phyloP scores from a whole-genome alignment of 1,140 invertebrate species.

The Bombus consobrinus region DNA sequence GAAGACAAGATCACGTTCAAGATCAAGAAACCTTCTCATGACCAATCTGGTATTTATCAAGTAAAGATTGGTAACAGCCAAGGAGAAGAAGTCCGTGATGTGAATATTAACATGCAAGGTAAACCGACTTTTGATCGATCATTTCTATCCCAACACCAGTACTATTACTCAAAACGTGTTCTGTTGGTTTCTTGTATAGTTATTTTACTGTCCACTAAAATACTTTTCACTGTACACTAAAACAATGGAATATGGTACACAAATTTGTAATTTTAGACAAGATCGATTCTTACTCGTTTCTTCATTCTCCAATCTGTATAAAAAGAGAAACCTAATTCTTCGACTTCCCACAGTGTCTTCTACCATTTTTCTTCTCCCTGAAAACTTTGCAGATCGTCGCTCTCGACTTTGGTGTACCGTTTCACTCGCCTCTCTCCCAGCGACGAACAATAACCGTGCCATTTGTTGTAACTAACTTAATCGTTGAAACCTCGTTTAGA shows the following conservation, averaged over 20 bases:
- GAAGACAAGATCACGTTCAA: slow-evolving; percentile 95
- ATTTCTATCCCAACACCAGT: neutral
- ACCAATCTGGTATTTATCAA: slow-evolving; percentile 92
- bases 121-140: slow-evolving; percentile 18
- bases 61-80: slow-evolving; percentile 94
- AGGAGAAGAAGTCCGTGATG: slow-evolving; percentile 93
- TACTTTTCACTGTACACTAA: too few species aligned
- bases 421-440: neutral
- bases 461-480: neutral
- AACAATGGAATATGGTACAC: too few species aligned
- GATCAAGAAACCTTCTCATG: slow-evolving; percentile 93
- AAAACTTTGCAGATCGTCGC: too few species aligned
- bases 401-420: too few species aligned
- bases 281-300: too few species aligned
- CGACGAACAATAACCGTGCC: neutral
- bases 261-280: too few species aligned
- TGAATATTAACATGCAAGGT: slow-evolving; percentile 94
- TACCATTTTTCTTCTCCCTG: too few species aligned
- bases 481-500: slow-evolving; percentile 82
- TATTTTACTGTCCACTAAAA: too few species aligned
- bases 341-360: too few species aligned
- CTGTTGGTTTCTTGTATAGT: neutral
- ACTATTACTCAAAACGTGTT: neutral
- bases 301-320: neutral
- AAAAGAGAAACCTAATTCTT: neutral